A percentile compares a stretch with the other conserved stretches of the same genome.
These are phyloP conservation scores for Epinotia ramella DNA, from an alignment of 2,888 invertebrate species.

Conservation along the genomic window DNA sequence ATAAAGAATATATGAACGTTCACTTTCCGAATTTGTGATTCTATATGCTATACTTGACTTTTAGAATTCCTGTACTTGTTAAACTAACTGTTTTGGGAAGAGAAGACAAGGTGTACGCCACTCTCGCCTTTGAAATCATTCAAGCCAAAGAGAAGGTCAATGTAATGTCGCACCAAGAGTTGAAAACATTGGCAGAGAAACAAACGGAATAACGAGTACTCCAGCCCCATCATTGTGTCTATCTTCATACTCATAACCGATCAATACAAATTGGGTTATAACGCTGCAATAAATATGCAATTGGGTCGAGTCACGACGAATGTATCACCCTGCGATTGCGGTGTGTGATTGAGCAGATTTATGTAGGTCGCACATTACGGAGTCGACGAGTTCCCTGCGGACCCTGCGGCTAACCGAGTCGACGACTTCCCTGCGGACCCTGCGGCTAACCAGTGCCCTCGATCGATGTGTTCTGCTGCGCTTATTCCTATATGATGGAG, in stretches of 20 bases:
- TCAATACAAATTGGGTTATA: background rate
- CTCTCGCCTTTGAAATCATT: too few species aligned
- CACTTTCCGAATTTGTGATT: too few species aligned
- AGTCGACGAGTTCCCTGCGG: conserved; percentile 13
- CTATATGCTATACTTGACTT: too few species aligned
- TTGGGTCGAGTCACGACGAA: conserved; percentile 20
- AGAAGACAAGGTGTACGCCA: too few species aligned
- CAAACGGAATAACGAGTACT: too few species aligned
- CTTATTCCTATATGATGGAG: background rate
- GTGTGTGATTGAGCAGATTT: conserved; percentile 9
- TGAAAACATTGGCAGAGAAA: too few species aligned
- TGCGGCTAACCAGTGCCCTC: background rate
- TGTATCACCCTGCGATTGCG: conserved; percentile 2
- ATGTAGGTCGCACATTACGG: conserved; percentile 31
- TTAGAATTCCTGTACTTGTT: too few species aligned
- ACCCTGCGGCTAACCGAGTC: background rate
- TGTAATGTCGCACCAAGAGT: too few species aligned
- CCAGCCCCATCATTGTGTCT: background rate
- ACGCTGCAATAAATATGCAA: conserved; percentile 2
- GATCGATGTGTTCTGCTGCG: background rate
- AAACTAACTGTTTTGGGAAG: too few species aligned
- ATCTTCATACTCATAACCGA: background rate
- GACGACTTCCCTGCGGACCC: too few species aligned
- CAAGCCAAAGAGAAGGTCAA: too few species aligned
- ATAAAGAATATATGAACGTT: too few species aligned